phyloP scores from a whole-genome alignment of 1,140 invertebrate species.

The Octopus sinensis region DNA sequence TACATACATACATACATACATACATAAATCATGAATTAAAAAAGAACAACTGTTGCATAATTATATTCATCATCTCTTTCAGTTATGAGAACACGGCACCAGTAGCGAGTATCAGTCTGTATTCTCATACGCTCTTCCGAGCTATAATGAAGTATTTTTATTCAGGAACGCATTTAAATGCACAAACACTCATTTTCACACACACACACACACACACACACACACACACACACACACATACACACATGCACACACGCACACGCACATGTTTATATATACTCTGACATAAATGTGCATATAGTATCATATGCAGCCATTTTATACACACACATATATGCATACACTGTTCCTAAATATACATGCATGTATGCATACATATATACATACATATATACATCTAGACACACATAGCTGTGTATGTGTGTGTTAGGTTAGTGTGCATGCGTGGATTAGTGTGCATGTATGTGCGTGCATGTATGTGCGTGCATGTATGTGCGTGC shows the following conservation, averaged over 20 bases:
- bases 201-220: constrained; percentile 17
- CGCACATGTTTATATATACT: background rate
- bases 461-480: background rate
- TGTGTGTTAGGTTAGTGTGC: background rate
- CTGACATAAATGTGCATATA: background rate
- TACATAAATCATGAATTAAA: too few species aligned
- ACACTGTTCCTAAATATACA: constrained; percentile 4
- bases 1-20: too few species aligned
- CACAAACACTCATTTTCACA: background rate
- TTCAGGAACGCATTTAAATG: background rate
- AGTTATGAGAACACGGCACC: too few species aligned
- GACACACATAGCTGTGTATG: background rate
- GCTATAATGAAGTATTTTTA: too few species aligned
- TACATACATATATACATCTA: background rate
- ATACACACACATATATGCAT: background rate
- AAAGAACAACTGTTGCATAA: too few species aligned
- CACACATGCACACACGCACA: constrained; percentile 12
- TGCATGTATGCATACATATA: background rate
- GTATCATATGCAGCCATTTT: background rate
- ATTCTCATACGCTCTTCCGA: too few species aligned
- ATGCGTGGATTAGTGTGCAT: background rate
- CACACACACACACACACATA: constrained; percentile 16
- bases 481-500: background rate
- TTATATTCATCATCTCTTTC: too few species aligned
- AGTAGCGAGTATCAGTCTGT: too few species aligned